Evolutionary conservation across 2,113 vertebrate genomes (phyloP).

Genomic region (Xiphias gladius): DNA sequence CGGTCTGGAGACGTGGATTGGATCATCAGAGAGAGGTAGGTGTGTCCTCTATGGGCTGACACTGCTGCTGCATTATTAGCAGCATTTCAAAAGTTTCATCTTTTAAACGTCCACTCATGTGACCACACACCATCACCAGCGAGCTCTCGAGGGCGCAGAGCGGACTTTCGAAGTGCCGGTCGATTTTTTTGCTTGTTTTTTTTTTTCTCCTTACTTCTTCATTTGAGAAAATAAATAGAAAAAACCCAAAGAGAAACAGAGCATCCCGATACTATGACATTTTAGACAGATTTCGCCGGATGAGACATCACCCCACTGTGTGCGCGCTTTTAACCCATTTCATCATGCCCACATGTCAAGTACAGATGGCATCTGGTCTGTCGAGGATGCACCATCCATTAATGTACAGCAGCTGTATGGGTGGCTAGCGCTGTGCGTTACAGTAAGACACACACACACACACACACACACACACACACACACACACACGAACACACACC

Average conservation of each 20-base stretch:
- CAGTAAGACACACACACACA: no score
- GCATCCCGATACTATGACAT: not conserved
- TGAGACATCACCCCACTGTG: not conserved
- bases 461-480: no score
- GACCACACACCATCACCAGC: conserved; percentile 32
- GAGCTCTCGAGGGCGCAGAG: conserved; percentile 18
- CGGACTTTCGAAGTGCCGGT: not conserved
- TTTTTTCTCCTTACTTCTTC: no score
- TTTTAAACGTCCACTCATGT: conserved; percentile 30
- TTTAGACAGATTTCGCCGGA: not conserved
- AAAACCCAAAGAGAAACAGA: not conserved
- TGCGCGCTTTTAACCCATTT: not conserved
- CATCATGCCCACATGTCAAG: not conserved
- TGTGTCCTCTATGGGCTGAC: conserved; percentile 62
- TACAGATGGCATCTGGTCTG: not conserved
- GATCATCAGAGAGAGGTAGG: conserved; percentile 41
- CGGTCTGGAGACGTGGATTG: conserved; percentile 37
- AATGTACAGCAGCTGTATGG: not conserved
- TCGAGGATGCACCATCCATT: not conserved
- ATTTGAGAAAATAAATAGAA: not conserved
- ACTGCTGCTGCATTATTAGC: not conserved
- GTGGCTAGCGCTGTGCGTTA: not conserved
- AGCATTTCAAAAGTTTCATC: conserved; percentile 41
- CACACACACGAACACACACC: not conserved
- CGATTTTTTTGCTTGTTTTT: not conserved